Conservation (phyloP, 1,140 invertebrate species). For the Cherax quadricarinatus region DNA sequence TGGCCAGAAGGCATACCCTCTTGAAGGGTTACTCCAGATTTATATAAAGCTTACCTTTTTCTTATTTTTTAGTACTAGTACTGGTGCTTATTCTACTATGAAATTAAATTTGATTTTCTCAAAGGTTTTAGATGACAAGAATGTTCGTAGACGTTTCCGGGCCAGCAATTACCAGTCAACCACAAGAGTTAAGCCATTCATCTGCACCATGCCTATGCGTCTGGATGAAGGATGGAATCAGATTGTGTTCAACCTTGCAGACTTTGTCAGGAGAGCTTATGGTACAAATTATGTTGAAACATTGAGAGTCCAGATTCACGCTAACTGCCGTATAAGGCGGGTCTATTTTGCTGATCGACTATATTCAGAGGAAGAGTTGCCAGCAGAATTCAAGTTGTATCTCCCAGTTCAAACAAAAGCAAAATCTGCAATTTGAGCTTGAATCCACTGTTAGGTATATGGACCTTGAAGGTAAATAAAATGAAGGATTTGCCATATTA, state of each 20-base stretch:
- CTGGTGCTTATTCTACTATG: no score
- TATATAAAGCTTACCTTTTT: no score
- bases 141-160: constrained; percentile 82
- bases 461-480: background rate
- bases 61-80: no score
- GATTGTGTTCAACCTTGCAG: constrained; percentile 98
- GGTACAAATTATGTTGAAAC: constrained; percentile 99
- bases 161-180: constrained; percentile 86
- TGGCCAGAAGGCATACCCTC: no score
- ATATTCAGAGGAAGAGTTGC: constrained; percentile 99
- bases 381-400: constrained; percentile 99
- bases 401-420: constrained; percentile 91
- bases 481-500: no score
- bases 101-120: no score
- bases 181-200: constrained; percentile 85
- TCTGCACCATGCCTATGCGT: constrained; percentile 87
- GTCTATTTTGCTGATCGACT: constrained; percentile 99
- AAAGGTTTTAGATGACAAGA: constrained; percentile 84
- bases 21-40: no score
- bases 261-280: constrained; percentile 98
- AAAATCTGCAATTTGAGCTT: constrained; percentile 67
- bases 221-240: constrained; percentile 93
- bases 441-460: background rate
- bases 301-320: constrained; percentile 97
- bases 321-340: constrained; percentile 97